A percentile compares a stretch with the other conserved stretches of the same genome.
Evolutionary conservation across 2,888 invertebrate species (phyloP).

Genomic region (Bursaphelenchus okinawaensis): DNA sequence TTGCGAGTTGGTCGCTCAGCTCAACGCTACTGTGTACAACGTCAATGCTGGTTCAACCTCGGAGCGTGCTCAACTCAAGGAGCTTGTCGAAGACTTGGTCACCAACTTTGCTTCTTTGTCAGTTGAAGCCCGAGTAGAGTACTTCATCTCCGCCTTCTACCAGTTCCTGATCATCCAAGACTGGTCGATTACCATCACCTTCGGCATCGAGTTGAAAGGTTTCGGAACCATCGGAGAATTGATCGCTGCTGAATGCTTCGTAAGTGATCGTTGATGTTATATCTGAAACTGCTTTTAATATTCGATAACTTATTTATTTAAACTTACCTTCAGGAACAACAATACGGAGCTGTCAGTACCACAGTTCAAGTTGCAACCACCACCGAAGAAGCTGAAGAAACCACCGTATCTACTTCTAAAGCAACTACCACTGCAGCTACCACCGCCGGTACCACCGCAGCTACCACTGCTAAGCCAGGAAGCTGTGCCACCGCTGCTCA

Average conservation of each 20-base stretch:
- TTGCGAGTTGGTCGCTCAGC: not conserved
- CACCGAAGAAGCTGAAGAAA: too few species aligned
- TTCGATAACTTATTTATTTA: too few species aligned
- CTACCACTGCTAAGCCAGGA: too few species aligned
- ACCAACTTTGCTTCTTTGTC: not conserved
- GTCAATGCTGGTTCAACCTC: not conserved
- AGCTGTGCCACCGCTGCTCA: not conserved
- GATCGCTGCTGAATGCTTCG: not conserved
- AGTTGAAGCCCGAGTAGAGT: not conserved
- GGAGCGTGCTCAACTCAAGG: not conserved
- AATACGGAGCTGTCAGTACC: too few species aligned
- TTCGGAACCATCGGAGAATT: not conserved
- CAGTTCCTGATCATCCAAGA: not conserved
- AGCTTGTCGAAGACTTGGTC: not conserved
- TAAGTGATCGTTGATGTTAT: not conserved
- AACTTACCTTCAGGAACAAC: too few species aligned
- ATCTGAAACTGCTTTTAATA: too few species aligned
- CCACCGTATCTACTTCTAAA: not conserved
- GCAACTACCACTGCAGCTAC: too few species aligned
- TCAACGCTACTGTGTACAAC: not conserved
- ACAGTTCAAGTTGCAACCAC: too few species aligned
- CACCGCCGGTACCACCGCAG: not conserved
- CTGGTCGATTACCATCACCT: not conserved
- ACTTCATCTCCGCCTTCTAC: not conserved
- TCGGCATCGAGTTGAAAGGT: not conserved